These are phyloP conservation scores for Drepana arcuata DNA, from an alignment of 1,140 invertebrate genomes.

Conservation along the genomic window DNA sequence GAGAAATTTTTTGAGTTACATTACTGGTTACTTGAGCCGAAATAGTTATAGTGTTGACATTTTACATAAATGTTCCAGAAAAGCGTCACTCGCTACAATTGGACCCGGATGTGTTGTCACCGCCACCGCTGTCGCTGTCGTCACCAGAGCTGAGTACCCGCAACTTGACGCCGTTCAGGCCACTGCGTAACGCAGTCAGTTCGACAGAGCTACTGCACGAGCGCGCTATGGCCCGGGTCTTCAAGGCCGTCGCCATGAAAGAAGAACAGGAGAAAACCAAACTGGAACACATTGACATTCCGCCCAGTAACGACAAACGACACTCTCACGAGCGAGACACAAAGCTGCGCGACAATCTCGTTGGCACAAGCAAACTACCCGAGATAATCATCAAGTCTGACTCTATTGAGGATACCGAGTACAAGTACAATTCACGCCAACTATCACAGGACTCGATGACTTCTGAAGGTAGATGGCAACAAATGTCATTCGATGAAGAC, in stretches of 20 bases:
- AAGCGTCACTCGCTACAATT: slow-evolving; percentile 75
- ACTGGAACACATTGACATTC: slow-evolving; percentile 26
- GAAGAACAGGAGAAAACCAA: slow-evolving; percentile 69
- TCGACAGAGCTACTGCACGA: slow-evolving; percentile 87
- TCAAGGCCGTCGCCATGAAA: slow-evolving; percentile 80
- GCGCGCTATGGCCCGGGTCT: slow-evolving; percentile 83
- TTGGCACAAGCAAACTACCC: slow-evolving; percentile 18
- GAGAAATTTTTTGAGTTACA: too few species aligned
- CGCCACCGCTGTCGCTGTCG: slow-evolving; percentile 84
- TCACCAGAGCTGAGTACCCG: slow-evolving; percentile 80
- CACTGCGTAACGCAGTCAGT: slow-evolving; percentile 80
- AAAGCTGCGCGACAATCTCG: slow-evolving; percentile 2
- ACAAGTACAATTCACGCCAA: slow-evolving; percentile 21
- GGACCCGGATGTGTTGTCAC: slow-evolving; percentile 75
- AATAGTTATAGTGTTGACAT: too few species aligned
- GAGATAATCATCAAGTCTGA: slow-evolving; percentile 44
- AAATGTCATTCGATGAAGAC: slow-evolving; percentile 71
- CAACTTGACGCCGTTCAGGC: slow-evolving; percentile 66
- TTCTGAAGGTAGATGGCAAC: slow-evolving; percentile 44
- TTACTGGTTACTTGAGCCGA: too few species aligned
- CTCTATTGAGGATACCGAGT: slow-evolving; percentile 35
- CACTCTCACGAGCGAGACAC: not conserved
- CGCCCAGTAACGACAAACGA: not conserved
- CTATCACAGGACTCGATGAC: slow-evolving; percentile 32
- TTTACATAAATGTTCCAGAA: too few species aligned